Evolutionary conservation across 2,113 vertebrate genomes (phyloP), one percentile per base, ranked within the genome.

Genomic region (Sander vitreus): DNA sequence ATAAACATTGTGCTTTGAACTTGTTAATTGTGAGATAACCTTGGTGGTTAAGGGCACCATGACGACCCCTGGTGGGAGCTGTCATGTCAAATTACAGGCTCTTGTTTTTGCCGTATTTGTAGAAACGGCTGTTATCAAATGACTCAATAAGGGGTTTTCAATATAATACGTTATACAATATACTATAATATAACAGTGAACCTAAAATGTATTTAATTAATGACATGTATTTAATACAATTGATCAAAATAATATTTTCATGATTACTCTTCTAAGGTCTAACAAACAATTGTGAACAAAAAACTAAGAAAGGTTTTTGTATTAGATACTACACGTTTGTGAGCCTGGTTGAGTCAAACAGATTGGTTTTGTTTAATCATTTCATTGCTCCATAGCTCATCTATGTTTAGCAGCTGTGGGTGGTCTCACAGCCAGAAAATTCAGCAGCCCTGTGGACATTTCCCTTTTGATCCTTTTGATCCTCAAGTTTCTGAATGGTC

Each of bases 11-110:
- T 57, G 59, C 50, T 78, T 80, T 82, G 64, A 89, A 80, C 63
- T 69, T 80, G 51, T 55, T 39, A 39, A 58, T 66, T 77, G 60
- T 47, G 78, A 66, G 59, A 80, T 87, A 85, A 89, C 76, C 80
- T 90, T 77, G 76, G 57, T 54, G 19, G 66, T 36, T 45, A 11
- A 71, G 91, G 85, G 87, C 90, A 85, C 89, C 15, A 81, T 84
- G 91, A 93, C 85, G 94, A 91, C 94, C 91, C 93, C 95, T 95
- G 93, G 89, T 93, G 94, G 93, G 81, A 89, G 69, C 43, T 30
- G 19, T 25, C 21, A 77, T 63, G 72, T 83, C 15, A 63, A 30
- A 72, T 58, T 50, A 39, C 51, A 60, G 16, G 10, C 47, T 43
- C 6, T 27, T 78, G 25, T 79, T 81, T 88, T 47, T 58, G 45